These are phyloP conservation scores for Panthera tigris DNA, from an alignment of 2,113 vertebrate genomes.

Conservation along the genomic window DNA sequence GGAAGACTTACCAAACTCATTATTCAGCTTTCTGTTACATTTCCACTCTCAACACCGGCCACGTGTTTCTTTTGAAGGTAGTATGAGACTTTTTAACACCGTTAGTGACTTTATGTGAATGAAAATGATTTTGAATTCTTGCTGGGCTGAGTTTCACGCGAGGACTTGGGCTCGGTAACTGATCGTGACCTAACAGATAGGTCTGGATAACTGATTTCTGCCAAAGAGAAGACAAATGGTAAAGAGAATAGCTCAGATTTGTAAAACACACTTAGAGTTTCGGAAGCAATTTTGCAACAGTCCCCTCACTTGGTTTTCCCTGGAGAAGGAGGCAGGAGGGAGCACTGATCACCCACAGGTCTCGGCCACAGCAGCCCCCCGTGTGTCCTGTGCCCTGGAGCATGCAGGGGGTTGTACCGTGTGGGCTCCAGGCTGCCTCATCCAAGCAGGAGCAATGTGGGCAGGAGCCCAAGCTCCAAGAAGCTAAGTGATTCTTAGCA, in stretches of 20 bases:
- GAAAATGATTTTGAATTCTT: neutral
- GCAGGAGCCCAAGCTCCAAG: neutral
- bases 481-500: neutral
- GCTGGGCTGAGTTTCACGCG: neutral
- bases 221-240: neutral
- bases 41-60: neutral
- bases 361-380: neutral
- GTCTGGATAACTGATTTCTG: neutral
- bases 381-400: fast-evolving
- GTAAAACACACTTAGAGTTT: neutral
- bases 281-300: neutral
- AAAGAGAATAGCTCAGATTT: neutral
- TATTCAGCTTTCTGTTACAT: neutral
- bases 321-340: neutral
- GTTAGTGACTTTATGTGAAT: neutral
- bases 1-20: neutral
- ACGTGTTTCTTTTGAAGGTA: neutral
- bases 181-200: neutral
- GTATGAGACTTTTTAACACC: neutral
- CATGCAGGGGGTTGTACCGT: fast-evolving
- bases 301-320: neutral
- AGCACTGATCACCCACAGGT: fast-evolving
- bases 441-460: neutral
- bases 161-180: neutral
- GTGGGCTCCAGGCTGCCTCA: no score